A percentile compares a stretch with the other conserved stretches of the same genome.
These are phyloP conservation scores for Lates japonicus DNA, from an alignment of 2,797 vertebrate species.

Conservation along the genomic window DNA sequence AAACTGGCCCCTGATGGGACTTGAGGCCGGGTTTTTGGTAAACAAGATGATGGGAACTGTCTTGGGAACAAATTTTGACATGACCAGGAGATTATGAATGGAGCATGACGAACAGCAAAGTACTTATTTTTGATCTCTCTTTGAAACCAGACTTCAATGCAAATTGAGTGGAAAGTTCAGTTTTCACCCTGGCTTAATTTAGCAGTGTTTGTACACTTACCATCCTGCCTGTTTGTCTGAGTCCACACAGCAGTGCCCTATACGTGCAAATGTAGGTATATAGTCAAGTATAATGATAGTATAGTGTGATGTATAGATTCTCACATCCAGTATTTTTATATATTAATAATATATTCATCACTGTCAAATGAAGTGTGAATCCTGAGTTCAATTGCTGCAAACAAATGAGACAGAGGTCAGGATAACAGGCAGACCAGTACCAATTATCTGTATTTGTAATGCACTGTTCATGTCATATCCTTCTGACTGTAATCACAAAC, in stretches of 20 bases:
- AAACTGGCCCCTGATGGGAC: too few relatives aligned
- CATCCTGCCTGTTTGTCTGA: too few relatives aligned
- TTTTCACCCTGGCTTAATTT: too few relatives aligned
- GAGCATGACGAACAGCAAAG: background rate
- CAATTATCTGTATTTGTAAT: background rate
- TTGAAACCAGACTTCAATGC: too few relatives aligned
- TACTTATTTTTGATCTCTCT: background rate
- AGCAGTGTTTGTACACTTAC: too few relatives aligned
- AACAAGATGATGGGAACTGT: conserved; percentile 10
- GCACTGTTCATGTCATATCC: background rate
- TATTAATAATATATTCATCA: background rate
- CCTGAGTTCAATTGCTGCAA: background rate
- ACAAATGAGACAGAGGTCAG: background rate
- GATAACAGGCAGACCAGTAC: background rate
- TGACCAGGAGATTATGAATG: too few relatives aligned
- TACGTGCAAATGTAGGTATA: background rate
- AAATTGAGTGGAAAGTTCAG: too few relatives aligned
- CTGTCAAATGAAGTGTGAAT: background rate
- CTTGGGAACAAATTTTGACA: background rate
- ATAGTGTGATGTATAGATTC: conserved; percentile 13
- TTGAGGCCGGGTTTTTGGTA: too few relatives aligned
- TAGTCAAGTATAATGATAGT: background rate
- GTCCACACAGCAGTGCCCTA: background rate
- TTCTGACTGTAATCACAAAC: background rate
- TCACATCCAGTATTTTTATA: background rate